These are phyloP conservation scores for Dicrostonyx torquatus DNA, from an alignment of 2,797 vertebrate genomes.

Conservation along the genomic window DNA sequence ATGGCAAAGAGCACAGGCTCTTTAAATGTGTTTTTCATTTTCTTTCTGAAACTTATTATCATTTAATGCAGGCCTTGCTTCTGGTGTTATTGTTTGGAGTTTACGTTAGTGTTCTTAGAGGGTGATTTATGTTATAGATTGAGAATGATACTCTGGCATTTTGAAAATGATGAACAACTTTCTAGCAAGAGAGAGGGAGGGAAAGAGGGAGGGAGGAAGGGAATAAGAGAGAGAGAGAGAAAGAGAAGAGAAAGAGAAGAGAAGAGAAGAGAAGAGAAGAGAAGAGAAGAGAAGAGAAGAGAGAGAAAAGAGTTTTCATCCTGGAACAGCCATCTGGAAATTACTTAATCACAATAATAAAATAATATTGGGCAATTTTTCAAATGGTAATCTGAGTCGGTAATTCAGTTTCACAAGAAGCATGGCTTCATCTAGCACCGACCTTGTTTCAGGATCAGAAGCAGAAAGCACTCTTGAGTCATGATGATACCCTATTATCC, in stretches of 20 bases:
- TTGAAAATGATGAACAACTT: constrained; percentile 36
- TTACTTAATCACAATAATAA: constrained; percentile 63
- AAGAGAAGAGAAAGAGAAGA: not conserved
- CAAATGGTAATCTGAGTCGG: not conserved
- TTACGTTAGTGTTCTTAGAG: constrained; percentile 54
- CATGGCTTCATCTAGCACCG: not conserved
- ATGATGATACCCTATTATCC: not conserved
- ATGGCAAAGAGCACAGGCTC: not conserved
- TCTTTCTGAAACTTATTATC: constrained; percentile 29
- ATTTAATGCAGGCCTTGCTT: constrained; percentile 18
- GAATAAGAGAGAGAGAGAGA: not conserved
- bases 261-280: not conserved
- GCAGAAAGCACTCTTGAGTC: not conserved
- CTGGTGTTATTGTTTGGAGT: constrained; percentile 57
- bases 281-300: not conserved
- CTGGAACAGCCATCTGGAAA: constrained; percentile 44
- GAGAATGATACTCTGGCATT: constrained; percentile 19
- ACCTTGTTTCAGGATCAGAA: constrained; percentile 24
- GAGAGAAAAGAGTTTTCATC: not conserved
- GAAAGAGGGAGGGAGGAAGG: not conserved
- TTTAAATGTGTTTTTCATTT: not conserved
- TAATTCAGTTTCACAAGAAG: constrained; percentile 10
- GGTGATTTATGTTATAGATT: constrained; percentile 52
- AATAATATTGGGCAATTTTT: constrained; percentile 54
- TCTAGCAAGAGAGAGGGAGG: not conserved